Conservation (phyloP, 2,888 invertebrate genomes). For the Nysson spinosus region DNA sequence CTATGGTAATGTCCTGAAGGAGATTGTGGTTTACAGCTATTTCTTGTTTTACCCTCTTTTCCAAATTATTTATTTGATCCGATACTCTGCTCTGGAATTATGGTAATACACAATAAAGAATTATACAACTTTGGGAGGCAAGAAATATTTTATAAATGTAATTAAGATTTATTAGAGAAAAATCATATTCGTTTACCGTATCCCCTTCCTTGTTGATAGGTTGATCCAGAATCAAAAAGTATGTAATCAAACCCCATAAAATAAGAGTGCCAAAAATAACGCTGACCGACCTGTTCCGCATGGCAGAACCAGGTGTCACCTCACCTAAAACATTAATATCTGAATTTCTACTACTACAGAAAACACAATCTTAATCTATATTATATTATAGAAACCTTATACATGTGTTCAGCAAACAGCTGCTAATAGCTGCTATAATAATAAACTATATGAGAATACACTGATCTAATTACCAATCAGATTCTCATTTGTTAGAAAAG, state of each 20-base stretch:
- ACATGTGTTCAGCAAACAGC: neutral
- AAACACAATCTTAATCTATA: neutral
- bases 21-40: slow-evolving; percentile 66
- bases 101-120: slow-evolving; percentile 6
- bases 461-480: too few species aligned
- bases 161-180: too few species aligned
- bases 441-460: too few species aligned
- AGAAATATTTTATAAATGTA: too few species aligned
- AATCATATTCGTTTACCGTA: slow-evolving; percentile 61
- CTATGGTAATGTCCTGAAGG: slow-evolving; percentile 59
- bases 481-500: too few species aligned
- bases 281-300: slow-evolving; percentile 74
- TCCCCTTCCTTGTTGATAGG: slow-evolving; percentile 74
- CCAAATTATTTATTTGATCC: slow-evolving; percentile 66
- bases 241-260: slow-evolving; percentile 80
- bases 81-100: slow-evolving; percentile 63
- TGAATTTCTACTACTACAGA: neutral
- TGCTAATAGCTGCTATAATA: too few species aligned
- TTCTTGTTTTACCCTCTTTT: slow-evolving; percentile 64
- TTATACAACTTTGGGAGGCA: too few species aligned
- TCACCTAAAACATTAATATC: slow-evolving; percentile 55
- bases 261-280: slow-evolving; percentile 77
- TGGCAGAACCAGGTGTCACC: slow-evolving; percentile 72
- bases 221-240: slow-evolving; percentile 79
- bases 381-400: neutral